Percentiles rank a stretch among this genome's conserved stretches.
phyloP scores from a whole-genome alignment of 2,888 invertebrate genomes.

The Dugesia japonica region DNA sequence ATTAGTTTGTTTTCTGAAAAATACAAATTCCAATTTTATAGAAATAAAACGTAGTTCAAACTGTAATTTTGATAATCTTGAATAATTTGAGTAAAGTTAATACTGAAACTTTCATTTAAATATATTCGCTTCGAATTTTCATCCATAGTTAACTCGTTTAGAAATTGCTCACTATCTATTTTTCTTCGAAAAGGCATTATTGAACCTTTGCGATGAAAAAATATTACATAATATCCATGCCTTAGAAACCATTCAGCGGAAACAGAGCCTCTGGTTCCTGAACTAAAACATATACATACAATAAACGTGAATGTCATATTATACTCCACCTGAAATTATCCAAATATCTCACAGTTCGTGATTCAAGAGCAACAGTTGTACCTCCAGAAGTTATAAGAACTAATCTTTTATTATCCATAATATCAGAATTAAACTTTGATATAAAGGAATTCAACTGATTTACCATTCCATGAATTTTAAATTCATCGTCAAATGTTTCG shows the following conservation, averaged over 20 bases:
- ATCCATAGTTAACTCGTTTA: not conserved
- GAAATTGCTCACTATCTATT: not conserved
- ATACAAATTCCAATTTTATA: not conserved
- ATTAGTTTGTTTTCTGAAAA: not conserved
- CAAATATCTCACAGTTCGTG: constrained; percentile 86
- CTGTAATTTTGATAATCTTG: not conserved
- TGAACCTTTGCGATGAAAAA: constrained; percentile 73
- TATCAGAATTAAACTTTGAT: not conserved
- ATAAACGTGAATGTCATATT: not conserved
- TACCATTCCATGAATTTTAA: not conserved
- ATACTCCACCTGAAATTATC: constrained; percentile 66
- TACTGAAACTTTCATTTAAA: not conserved
- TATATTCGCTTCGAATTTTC: not conserved
- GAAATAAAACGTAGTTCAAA: not conserved
- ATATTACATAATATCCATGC: constrained; percentile 71
- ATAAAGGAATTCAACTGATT: not conserved
- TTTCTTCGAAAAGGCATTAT: constrained; percentile 69
- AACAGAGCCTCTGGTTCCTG: constrained; percentile 78
- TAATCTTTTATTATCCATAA: not conserved
- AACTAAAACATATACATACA: constrained; percentile 50
- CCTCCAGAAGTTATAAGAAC: constrained; percentile 59
- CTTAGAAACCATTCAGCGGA: constrained; percentile 80
- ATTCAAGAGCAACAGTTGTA: constrained; percentile 84
- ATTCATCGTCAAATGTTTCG: not conserved
- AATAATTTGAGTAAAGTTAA: not conserved